Evolutionary conservation across 2,888 invertebrate genomes (phyloP).

Genomic region (Drosophila kanekoi): DNA sequence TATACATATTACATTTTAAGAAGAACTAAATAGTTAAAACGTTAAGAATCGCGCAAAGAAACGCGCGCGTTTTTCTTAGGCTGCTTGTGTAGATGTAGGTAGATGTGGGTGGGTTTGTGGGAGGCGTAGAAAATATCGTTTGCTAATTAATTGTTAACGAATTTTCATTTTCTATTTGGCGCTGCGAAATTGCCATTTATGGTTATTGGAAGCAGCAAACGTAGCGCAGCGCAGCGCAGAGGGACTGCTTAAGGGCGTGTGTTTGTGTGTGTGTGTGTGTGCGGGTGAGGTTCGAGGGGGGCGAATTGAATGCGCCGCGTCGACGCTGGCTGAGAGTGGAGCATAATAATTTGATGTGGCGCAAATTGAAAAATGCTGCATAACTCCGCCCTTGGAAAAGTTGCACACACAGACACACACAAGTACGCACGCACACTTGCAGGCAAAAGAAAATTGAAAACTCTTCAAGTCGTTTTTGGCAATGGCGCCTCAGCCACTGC

Average conservation of each 20-base stretch:
- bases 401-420: constrained; percentile 27
- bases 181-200: constrained; percentile 75
- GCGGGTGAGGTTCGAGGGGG: background rate
- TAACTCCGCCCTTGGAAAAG: constrained; percentile 83
- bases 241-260: background rate
- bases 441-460: constrained; percentile 74
- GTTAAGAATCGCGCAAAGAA: constrained; percentile 12
- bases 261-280: too few species aligned
- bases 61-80: constrained; percentile 15
- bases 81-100: background rate
- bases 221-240: background rate
- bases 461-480: constrained; percentile 75
- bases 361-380: constrained; percentile 82
- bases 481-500: constrained; percentile 61
- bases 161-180: constrained; percentile 76
- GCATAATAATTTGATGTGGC: constrained; percentile 83
- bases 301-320: constrained; percentile 26
- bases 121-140: constrained; percentile 35
- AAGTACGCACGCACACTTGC: constrained; percentile 4
- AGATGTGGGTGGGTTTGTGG: background rate
- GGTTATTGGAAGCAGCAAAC: constrained; percentile 58
- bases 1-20: background rate
- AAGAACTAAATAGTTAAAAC: too few species aligned
- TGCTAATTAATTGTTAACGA: constrained; percentile 77
- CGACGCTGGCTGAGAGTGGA: constrained; percentile 54